Base-by-base conservation (phyloP, 2,797 vertebrate genomes). In the Amblyraja radiata region DNA sequence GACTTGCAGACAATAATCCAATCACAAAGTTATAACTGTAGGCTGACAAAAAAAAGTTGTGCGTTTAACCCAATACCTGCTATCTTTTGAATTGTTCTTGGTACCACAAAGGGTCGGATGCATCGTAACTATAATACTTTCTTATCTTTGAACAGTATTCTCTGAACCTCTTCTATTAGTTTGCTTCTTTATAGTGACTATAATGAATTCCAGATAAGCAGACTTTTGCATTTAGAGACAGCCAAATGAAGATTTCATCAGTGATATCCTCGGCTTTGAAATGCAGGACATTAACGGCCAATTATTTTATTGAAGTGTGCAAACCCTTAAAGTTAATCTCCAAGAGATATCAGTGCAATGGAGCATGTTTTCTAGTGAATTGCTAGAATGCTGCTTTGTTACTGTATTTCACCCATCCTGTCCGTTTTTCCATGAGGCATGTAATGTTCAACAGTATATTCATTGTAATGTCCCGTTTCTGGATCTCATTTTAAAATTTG, bases 401-500 rank as follows among this genome's bases (percentile, higher is more conserved):
- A 25, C 2, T 5, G 61, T 21, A 32, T 68, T 74, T 76, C 39
- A 76, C 16, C 21, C 14, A 7, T 76, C 8, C 16, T 8, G 3
- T 23, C 6, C 18, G 7, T 28, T 36, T 28, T 21, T 8, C 21
- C 68, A 21, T 0, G 1, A 36, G 32, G 36, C 10, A 68, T 63
- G 13, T 23, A 86, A 28, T 8, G 83, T 68, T 68, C 84, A 68
- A 63, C 16, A 79, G 21, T 79, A 79, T 79, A 3, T 79, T 39
- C 78, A 79, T 39, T 39, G 36, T 79, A 68, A 88, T 32, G 28
- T 18, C 61, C 5, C 3, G 63, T 68, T 68, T 68, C 28, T 65
- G 61, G 63, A 88, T 63, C 16, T 65, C 21, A 83, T 83, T 88
- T 83, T 32, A 32, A 68, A 88, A 68, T 86, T n/a, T 88, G 84